Evolutionary conservation across 1,140 invertebrate species (phyloP).

Genomic region (Macrostomum lignano): DNA sequence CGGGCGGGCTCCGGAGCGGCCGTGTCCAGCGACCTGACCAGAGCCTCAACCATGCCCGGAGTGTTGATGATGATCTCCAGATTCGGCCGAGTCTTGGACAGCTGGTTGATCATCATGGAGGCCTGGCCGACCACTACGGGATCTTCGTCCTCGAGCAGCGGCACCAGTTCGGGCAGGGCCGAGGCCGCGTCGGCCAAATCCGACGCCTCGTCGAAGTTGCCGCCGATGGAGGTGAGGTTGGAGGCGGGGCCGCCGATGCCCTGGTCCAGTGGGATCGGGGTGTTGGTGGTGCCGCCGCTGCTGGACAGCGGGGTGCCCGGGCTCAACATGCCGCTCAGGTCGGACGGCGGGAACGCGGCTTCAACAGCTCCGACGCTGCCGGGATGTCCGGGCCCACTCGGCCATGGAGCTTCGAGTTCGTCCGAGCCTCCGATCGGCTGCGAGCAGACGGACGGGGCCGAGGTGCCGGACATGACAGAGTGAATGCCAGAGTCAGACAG

Average conservation of each 20-base stretch:
- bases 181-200: slow-evolving; percentile 87
- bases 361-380: too few relatives aligned
- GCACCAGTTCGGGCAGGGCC: slow-evolving; percentile 87
- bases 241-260: slow-evolving; percentile 6
- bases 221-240: too few relatives aligned
- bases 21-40: slow-evolving; percentile 72
- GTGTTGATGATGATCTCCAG: slow-evolving; percentile 93
- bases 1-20: slow-evolving; percentile 91
- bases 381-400: too few relatives aligned
- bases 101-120: slow-evolving; percentile 91
- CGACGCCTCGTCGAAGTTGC: slow-evolving; percentile 30
- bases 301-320: slow-evolving; percentile 1
- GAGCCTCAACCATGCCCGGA: slow-evolving; percentile 60
- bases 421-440: too few relatives aligned
- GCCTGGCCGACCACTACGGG: slow-evolving; percentile 64
- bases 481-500: too few relatives aligned
- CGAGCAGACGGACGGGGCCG: too few relatives aligned
- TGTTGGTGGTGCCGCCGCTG: too few relatives aligned
- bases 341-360: too few relatives aligned
- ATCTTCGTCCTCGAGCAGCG: slow-evolving; percentile 86
- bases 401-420: too few relatives aligned
- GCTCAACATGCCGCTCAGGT: too few relatives aligned
- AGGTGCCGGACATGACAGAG: too few relatives aligned
- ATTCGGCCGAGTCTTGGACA: slow-evolving; percentile 77
- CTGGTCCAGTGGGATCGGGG: slow-evolving; percentile 6